These are phyloP conservation scores for Bergia puertoricense DNA, from an alignment of 92 coral and sea anemone species.

Conservation along the genomic window DNA sequence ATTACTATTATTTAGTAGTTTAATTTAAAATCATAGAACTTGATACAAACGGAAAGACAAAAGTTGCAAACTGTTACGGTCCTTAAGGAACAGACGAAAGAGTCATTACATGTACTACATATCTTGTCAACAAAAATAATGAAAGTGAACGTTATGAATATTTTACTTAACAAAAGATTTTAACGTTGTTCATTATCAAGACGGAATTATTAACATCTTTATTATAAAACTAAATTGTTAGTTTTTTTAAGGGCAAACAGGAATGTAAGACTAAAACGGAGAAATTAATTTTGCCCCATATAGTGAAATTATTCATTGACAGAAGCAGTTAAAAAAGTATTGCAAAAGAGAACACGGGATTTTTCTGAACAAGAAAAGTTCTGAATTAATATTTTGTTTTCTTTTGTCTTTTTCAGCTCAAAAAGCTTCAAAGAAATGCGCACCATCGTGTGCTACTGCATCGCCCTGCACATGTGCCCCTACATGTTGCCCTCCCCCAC, in stretches of 20 bases:
- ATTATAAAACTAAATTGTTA: background rate
- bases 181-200: background rate
- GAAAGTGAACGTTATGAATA: background rate
- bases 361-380: background rate
- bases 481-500: slow-evolving; percentile 64
- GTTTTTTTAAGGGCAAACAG: background rate
- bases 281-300: background rate
- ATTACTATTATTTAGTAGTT: too few relatives aligned
- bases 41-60: background rate
- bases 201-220: background rate
- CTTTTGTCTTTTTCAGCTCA: slow-evolving; percentile 21
- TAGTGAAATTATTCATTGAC: background rate
- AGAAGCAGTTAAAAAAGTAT: too few relatives aligned
- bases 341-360: background rate
- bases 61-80: background rate
- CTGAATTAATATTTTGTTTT: background rate
- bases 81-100: background rate
- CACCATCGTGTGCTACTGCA: slow-evolving; percentile 42
- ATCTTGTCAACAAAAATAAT: background rate
- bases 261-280: background rate
- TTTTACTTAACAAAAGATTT: background rate
- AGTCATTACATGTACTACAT: background rate
- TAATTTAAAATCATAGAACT: background rate
- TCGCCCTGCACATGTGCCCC: slow-evolving; percentile 80
- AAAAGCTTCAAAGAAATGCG: slow-evolving; percentile 84